Evolutionary conservation across 2,797 vertebrate genomes (phyloP).

Genomic region (Dallia pectoralis): DNA sequence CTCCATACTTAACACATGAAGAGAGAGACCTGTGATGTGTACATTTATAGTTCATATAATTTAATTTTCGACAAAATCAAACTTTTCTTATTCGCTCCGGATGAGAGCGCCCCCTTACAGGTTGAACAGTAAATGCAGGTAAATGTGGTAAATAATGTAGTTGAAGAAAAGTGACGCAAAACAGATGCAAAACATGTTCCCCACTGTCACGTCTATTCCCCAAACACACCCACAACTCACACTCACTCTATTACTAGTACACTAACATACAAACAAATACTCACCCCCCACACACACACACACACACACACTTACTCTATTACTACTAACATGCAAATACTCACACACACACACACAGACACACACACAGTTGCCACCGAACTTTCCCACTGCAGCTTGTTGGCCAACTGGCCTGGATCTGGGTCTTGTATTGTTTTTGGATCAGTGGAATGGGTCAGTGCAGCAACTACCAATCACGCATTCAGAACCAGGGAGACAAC

Average conservation of each 20-base stretch:
- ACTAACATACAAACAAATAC: constrained; percentile 5
- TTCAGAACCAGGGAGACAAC: constrained; percentile 36
- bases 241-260: background rate
- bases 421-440: constrained; percentile 48
- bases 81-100: too few relatives aligned
- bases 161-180: too few relatives aligned
- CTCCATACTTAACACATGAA: too few relatives aligned
- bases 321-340: constrained; percentile 5
- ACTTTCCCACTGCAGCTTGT: constrained; percentile 25
- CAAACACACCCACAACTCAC: constrained; percentile 39
- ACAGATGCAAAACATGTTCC: too few relatives aligned
- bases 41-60: too few relatives aligned
- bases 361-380: background rate
- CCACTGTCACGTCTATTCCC: background rate
- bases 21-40: too few relatives aligned
- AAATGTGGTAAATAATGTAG: too few relatives aligned
- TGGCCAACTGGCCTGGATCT: too few relatives aligned
- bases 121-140: too few relatives aligned
- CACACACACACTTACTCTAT: too few relatives aligned
- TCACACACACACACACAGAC: background rate
- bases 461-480: constrained; percentile 64
- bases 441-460: constrained; percentile 63
- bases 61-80: too few relatives aligned
- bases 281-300: background rate
- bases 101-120: too few relatives aligned